phyloP scores from a whole-genome alignment of 2,888 invertebrate genomes.

The Drosophila tripunctata region DNA sequence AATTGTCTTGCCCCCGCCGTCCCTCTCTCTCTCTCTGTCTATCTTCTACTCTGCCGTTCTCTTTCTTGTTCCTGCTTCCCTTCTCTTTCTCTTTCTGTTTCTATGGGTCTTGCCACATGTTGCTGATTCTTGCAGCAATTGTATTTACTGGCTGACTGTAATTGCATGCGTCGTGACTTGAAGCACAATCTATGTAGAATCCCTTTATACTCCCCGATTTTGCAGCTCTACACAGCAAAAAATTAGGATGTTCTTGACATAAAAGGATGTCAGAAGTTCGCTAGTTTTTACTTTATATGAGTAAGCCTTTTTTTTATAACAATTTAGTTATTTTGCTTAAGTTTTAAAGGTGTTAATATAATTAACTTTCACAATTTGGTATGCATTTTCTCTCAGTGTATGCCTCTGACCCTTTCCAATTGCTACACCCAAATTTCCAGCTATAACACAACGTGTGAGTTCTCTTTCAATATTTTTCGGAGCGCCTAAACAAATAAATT shows the following conservation, averaged over 20 bases:
- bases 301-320: no score
- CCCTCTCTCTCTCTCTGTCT: neutral
- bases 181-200: slow-evolving; percentile 25
- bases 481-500: slow-evolving; percentile 72
- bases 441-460: slow-evolving; percentile 42
- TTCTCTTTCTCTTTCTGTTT: neutral
- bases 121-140: slow-evolving; percentile 73
- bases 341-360: no score
- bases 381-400: no score
- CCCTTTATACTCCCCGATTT: neutral
- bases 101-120: slow-evolving; percentile 17
- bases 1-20: slow-evolving; percentile 44
- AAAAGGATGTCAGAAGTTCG: no score
- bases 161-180: slow-evolving; percentile 72
- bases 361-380: no score
- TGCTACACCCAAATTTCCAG: slow-evolving; percentile 1
- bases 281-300: no score
- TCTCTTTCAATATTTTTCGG: slow-evolving; percentile 23
- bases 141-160: slow-evolving; percentile 71
- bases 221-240: no score
- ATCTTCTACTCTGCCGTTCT: neutral
- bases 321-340: no score
- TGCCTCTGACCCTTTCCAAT: neutral
- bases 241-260: no score
- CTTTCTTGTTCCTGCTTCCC: no score